A percentile compares a stretch with the other conserved stretches of the same genome.
These are phyloP conservation scores for Saccostrea glomerata DNA, from an alignment of 1,140 invertebrate species.

Conservation along the genomic window DNA sequence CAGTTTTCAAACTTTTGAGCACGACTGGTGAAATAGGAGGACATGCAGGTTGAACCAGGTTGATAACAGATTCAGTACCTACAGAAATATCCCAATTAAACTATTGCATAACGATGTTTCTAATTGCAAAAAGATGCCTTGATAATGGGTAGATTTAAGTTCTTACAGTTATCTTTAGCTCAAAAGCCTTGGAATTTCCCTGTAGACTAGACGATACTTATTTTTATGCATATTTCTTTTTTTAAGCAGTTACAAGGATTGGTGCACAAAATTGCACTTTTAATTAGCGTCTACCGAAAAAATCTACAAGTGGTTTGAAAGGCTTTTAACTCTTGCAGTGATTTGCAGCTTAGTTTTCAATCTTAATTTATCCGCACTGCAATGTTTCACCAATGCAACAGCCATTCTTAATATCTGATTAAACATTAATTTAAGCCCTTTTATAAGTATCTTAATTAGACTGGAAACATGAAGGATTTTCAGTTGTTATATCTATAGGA, in stretches of 20 bases:
- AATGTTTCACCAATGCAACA: no score
- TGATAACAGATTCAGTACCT: neutral
- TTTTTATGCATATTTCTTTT: neutral
- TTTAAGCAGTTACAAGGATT: neutral
- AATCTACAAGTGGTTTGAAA: neutral
- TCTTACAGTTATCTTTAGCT: conserved; percentile 1
- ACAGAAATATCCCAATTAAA: conserved; percentile 8
- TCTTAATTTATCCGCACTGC: neutral
- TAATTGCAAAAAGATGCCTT: neutral
- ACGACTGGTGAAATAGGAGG: neutral
- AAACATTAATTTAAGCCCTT: no score
- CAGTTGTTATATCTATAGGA: no score
- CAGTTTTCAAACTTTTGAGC: conserved; percentile 10
- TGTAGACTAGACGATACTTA: neutral
- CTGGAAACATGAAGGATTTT: no score
- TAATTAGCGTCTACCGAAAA: neutral
- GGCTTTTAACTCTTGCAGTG: neutral
- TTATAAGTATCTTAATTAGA: no score
- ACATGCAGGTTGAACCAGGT: neutral
- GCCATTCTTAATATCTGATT: no score
- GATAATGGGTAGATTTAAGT: neutral
- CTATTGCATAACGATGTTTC: conserved; percentile 12
- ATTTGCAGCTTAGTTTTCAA: neutral
- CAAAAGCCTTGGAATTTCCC: neutral
- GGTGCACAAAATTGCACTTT: conserved; percentile 11